Evolutionary conservation across 2,888 invertebrate genomes (phyloP).

Genomic region (Hirudinaria manillensis): DNA sequence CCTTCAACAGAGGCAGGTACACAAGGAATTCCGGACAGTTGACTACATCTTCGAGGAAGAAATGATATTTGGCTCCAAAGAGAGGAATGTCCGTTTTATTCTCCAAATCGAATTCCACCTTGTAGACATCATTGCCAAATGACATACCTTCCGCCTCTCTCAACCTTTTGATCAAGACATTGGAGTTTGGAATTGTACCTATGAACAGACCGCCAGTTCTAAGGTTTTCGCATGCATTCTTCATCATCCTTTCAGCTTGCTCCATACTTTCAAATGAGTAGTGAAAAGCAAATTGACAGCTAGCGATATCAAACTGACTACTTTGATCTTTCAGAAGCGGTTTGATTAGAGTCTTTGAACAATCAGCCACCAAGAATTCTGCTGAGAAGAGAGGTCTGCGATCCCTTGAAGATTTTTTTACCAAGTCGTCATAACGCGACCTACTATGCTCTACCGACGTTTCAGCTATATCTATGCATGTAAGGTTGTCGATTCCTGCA

Average conservation of each 20-base stretch:
- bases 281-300: conserved; percentile 97
- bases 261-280: conserved; percentile 60
- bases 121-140: conserved; percentile 58
- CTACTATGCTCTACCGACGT: conserved; percentile 86
- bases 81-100: conserved; percentile 61
- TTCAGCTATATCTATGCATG: conserved; percentile 70
- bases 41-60: conserved; percentile 88
- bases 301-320: conserved; percentile 76
- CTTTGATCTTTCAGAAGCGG: conserved; percentile 69
- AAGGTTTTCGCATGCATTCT: conserved; percentile 83
- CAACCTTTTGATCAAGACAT: conserved; percentile 67
- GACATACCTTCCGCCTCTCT: conserved; percentile 42
- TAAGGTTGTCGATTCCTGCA: conserved; percentile 69
- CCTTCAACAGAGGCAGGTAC: conserved; percentile 74
- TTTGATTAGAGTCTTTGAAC: conserved; percentile 64
- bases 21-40: conserved; percentile 98
- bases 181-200: conserved; percentile 89
- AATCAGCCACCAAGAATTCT: conserved; percentile 85
- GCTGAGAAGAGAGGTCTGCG: conserved; percentile 63
- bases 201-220: conserved; percentile 87
- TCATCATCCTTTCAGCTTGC: conserved; percentile 81
- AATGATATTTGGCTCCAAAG: conserved; percentile 89
- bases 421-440: conserved; percentile 71
- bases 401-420: conserved; percentile 37
- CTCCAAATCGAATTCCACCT: conserved; percentile 52